Evolutionary conservation across 2,888 invertebrate species (phyloP), one percentile per base, ranked within the genome.

Genomic region (Dolomedes plantarius): DNA sequence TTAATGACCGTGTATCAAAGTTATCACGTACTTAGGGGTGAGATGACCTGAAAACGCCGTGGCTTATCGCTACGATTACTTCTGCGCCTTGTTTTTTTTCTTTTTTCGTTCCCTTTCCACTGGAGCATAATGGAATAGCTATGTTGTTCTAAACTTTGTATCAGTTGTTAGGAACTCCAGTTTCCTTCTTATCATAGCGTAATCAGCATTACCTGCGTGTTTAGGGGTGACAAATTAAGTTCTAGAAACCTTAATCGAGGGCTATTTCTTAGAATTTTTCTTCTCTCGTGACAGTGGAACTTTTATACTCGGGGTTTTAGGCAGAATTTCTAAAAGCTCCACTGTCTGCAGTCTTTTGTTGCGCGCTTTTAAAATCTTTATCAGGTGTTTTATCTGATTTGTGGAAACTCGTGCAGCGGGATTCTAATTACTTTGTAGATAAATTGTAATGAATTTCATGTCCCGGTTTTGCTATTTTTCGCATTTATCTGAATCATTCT

Each of bases 191-290:
- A 83, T 83, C 83, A 56, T 67, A 56, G 31, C 73, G 65, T 76
- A 65, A 83, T 83, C 83, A 67, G 36, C 72, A 67, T 74, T 72
- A 72, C 77, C 77, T 76, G 83, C 83, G 83, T 83, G 83, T 83
- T 83, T 73, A 65, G 67, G 77, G 56, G 83, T 77, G 83, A 77
- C 83, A 83, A 83, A 71, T 77, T 83, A 83, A 77, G 77, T 76
- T 83, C 83, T 64, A 32, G 64, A 41, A 77, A 65, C 75, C 72
- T 77, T 83, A 83, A 83, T 83, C 83, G 77, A 32, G 67, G 29
- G 39, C 36, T 41, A 72, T 83, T 77, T 77, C 83, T 83, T 76
- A 77, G 67, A 83, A 77, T 67, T 76, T 82, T 82, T 76, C 81
- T 76, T 27, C 36, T 27, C 65, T 31, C 77, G 76, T 83, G 72